phyloP scores from a whole-genome alignment of 2,888 invertebrate species.

The Ptilodon capucinus region DNA sequence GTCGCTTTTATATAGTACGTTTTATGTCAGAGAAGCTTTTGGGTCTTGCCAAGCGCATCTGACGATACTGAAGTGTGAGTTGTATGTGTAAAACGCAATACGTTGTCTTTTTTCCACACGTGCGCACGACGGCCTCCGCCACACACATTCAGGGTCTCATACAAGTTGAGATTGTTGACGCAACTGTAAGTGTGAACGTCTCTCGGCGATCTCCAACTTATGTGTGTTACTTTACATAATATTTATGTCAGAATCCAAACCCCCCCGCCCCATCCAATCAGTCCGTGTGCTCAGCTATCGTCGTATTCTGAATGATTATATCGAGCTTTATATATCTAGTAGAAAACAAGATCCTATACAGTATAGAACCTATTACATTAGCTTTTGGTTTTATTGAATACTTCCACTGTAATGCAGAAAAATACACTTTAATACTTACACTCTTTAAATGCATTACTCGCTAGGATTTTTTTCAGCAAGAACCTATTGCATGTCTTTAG shows the following conservation, averaged over 20 bases:
- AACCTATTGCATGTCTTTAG: too few relatives aligned
- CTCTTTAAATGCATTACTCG: slow-evolving; percentile 22
- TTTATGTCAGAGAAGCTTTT: slow-evolving; percentile 18
- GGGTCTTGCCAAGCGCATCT: slow-evolving; percentile 15
- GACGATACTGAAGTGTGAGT: slow-evolving; percentile 21
- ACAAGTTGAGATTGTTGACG: slow-evolving; percentile 79
- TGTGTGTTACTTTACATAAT: slow-evolving; percentile 73
- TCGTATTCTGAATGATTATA: slow-evolving; percentile 60
- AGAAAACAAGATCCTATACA: slow-evolving; percentile 29
- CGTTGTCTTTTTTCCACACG: slow-evolving; percentile 79
- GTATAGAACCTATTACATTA: slow-evolving; percentile 9
- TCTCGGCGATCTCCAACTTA: slow-evolving; percentile 64
- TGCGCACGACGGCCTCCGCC: slow-evolving; percentile 66
- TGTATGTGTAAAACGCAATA: slow-evolving; percentile 55
- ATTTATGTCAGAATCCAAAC: slow-evolving; percentile 60
- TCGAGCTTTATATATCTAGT: slow-evolving; percentile 48
- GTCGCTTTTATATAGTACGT: slow-evolving; percentile 55
- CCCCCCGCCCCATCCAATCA: slow-evolving; percentile 59
- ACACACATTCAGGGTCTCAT: slow-evolving; percentile 73
- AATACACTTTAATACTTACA: slow-evolving; percentile 17
- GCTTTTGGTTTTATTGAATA: slow-evolving; percentile 23
- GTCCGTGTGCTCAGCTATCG: slow-evolving; percentile 69
- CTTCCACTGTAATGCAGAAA: slow-evolving; percentile 21
- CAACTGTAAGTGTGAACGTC: slow-evolving; percentile 81
- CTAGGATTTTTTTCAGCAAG: slow-evolving; percentile 28